A percentile compares a stretch with the other conserved stretches of the same genome.
phyloP scores from a whole-genome alignment of 2,888 invertebrate genomes.

The Dioctria rufipes region DNA sequence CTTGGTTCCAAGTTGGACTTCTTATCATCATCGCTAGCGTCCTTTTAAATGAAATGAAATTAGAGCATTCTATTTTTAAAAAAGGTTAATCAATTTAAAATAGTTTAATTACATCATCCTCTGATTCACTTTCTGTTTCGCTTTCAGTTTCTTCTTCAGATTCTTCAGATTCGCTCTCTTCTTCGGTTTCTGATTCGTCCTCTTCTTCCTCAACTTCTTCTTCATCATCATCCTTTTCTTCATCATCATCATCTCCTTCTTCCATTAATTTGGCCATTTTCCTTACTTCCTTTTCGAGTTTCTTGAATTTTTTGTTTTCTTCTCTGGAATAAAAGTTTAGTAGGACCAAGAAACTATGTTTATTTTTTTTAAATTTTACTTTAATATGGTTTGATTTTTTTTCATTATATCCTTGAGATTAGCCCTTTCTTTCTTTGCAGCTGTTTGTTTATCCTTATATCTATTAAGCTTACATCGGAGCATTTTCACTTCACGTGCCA shows the following conservation, averaged over 20 bases:
- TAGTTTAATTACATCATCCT: slow-evolving; percentile 73
- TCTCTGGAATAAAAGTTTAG: slow-evolving; percentile 72
- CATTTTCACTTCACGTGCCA: slow-evolving; percentile 71
- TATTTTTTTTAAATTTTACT: slow-evolving; percentile 70
- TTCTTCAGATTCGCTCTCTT: slow-evolving; percentile 71
- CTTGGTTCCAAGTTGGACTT: slow-evolving; percentile 78
- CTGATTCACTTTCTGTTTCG: slow-evolving; percentile 65
- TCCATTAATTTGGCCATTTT: slow-evolving; percentile 93
- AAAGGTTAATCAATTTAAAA: neutral
- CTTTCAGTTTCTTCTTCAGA: slow-evolving; percentile 72
- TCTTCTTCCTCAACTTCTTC: slow-evolving; percentile 74
- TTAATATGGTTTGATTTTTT: slow-evolving; percentile 83
- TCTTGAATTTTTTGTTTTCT: slow-evolving; percentile 87
- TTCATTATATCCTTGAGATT: slow-evolving; percentile 86
- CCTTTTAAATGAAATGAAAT: slow-evolving; percentile 70
- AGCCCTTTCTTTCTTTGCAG: slow-evolving; percentile 84
- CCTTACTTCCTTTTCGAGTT: slow-evolving; percentile 88
- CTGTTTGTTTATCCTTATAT: slow-evolving; percentile 77
- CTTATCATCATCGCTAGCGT: slow-evolving; percentile 78
- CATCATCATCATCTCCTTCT: slow-evolving; percentile 72
- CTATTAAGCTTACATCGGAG: slow-evolving; percentile 72
- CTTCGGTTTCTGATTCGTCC: slow-evolving; percentile 64
- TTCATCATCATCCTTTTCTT: slow-evolving; percentile 70
- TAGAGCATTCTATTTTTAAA: neutral
- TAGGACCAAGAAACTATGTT: neutral